phyloP scores from a whole-genome alignment of 2,888 invertebrate species.

The Rhingia campestris region DNA sequence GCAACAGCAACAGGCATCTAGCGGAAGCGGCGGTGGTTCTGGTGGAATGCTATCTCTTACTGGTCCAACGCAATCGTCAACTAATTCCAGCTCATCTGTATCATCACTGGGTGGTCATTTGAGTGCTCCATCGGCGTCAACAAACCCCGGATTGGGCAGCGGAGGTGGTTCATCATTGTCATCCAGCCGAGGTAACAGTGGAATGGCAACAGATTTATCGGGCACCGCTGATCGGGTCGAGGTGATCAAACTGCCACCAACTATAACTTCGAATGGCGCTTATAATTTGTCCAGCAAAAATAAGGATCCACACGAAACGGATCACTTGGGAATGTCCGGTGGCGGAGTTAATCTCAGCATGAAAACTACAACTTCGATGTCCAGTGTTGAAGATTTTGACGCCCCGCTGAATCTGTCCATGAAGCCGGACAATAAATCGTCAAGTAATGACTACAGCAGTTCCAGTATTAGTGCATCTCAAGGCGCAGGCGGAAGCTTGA shows the following conservation, averaged over 20 bases:
- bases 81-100: conserved; percentile 70
- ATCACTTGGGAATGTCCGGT: conserved; percentile 76
- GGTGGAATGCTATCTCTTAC: conserved; percentile 68
- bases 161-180: conserved; percentile 61
- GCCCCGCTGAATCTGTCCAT: conserved; percentile 92
- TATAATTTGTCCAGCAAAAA: conserved; percentile 82
- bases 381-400: conserved; percentile 86
- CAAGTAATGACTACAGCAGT: conserved; percentile 76
- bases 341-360: conserved; percentile 82
- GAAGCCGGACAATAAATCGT: conserved; percentile 85
- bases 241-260: conserved; percentile 91
- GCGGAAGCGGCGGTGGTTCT: conserved; percentile 58
- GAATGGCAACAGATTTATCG: conserved; percentile 76
- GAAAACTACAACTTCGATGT: conserved; percentile 81
- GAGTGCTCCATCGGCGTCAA: conserved; percentile 68
- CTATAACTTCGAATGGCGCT: conserved; percentile 85
- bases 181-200: conserved; percentile 74
- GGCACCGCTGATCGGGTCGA: conserved; percentile 87
- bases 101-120: conserved; percentile 72
- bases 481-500: conserved; percentile 53
- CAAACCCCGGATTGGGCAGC: conserved; percentile 65
- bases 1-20: conserved; percentile 75
- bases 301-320: conserved; percentile 80
- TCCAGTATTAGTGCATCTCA: conserved; percentile 38
- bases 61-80: conserved; percentile 75